Percentiles rank a stretch among this genome's conserved stretches.
These are phyloP conservation scores for Ditula angustiorana DNA, from an alignment of 2,888 invertebrate genomes.

Conservation along the genomic window DNA sequence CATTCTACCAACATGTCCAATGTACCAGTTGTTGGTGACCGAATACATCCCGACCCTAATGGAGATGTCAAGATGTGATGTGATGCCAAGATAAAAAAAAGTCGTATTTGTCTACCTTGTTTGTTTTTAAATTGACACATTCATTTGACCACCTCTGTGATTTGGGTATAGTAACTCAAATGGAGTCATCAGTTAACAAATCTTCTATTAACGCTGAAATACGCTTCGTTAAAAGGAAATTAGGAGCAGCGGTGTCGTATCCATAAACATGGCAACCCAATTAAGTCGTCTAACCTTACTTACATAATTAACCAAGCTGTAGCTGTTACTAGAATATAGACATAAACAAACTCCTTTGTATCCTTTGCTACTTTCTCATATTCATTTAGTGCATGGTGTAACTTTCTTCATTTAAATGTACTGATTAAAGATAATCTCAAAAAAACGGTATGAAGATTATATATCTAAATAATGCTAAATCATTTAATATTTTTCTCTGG, in stretches of 20 bases:
- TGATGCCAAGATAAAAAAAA: no score
- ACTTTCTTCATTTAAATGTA: neutral
- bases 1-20: no score
- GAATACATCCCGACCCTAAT: no score
- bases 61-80: no score
- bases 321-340: neutral
- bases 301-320: constrained; percentile 12
- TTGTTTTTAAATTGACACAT: no score
- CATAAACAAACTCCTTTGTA: neutral
- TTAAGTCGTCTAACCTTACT: constrained; percentile 9
- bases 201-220: constrained; percentile 3
- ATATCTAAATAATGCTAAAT: no score
- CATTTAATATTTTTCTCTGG: no score
- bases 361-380: neutral
- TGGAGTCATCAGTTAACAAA: neutral
- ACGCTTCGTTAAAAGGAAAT: constrained; percentile 3
- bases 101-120: no score
- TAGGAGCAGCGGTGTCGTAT: constrained; percentile 6
- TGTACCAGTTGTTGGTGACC: no score
- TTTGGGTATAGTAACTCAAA: neutral
- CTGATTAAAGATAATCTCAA: no score
- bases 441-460: no score
- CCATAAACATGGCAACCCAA: constrained; percentile 19
- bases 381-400: neutral
- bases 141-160: no score